Evolutionary conservation across 2,888 invertebrate species (phyloP).

Genomic region (Heteropelma amictum): DNA sequence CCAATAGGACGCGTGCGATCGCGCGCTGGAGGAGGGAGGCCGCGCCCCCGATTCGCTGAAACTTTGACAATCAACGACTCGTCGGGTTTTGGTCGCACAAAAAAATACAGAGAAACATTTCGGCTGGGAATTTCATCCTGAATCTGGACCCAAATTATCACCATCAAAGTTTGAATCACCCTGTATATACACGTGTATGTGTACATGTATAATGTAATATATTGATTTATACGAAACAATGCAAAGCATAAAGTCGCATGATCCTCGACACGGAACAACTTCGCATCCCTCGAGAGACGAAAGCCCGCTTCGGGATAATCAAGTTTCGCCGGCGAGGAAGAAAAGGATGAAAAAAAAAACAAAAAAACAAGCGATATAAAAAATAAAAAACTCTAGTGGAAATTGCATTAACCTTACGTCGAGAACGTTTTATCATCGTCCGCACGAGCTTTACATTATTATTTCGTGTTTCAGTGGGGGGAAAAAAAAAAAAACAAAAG

Average conservation of each 20-base stretch:
- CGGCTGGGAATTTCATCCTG: too few species aligned
- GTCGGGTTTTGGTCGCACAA: too few species aligned
- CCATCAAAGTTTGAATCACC: too few species aligned
- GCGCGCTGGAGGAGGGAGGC: too few species aligned
- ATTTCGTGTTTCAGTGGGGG: constrained; percentile 25
- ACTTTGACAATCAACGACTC: too few species aligned
- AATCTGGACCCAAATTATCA: too few species aligned
- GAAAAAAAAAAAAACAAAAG: constrained; percentile 15
- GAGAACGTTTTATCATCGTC: constrained; percentile 43
- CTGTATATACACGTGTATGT: neutral
- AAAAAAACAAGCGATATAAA: neutral
- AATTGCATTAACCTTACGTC: constrained; percentile 53
- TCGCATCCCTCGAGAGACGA: constrained; percentile 44
- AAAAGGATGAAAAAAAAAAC: too few species aligned
- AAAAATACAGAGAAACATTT: too few species aligned
- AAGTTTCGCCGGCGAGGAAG: constrained; percentile 36
- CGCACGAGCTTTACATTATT: constrained; percentile 27
- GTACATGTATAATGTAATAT: neutral
- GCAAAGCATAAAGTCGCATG: constrained; percentile 2
- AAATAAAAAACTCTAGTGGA: constrained; percentile 10
- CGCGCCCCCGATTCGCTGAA: too few species aligned
- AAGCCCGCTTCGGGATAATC: constrained; percentile 51
- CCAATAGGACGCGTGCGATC: too few species aligned
- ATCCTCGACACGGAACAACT: constrained; percentile 19
- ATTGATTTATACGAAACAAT: neutral